Evolutionary conservation across 2,888 invertebrate genomes (phyloP), one percentile per base, ranked within the genome.

Genomic region (Cantharis lateralis): DNA sequence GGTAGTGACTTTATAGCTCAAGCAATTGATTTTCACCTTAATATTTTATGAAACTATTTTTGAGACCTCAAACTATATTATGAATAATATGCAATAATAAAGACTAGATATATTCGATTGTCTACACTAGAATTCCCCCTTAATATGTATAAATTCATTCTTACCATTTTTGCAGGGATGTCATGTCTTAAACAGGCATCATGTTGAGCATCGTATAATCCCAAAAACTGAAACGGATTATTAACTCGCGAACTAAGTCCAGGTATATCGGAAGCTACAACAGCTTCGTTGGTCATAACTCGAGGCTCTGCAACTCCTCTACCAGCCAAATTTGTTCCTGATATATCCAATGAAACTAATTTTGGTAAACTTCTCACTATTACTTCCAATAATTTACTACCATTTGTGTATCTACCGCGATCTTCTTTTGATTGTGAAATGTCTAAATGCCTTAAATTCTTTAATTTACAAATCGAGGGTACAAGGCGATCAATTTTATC

Each of bases 301-400:
- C 89, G 89, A 79, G 89, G 89, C 85, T 91, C 90, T 13, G 93
- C 93, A 24, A 94, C 93, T 68, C 96, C 96, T 72, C 93, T 92
- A 13, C 98, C 97, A 62, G 98, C 97, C 80, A 99, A 90, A 90
- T 99, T 98, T 15, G 98, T 98, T 13, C 98, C 98, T 3, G 98
- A 97, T 85, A 99, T 97, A 88, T 99, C 98, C 82, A 99, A 89
- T 20, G 95, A 95, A 63, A 92, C 92, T 77, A 99, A 89, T 71
- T 92, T 87, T 0, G 95, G 94, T 83, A 99, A 90, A 85, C 90
- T 92, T 71, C 91, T 90, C 11, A 98, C 93, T 61, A 99, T 89
- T 81, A 91, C 90, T 18, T 92, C 89, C 62, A 99, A 89, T 28
- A 93, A 89, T 79, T 91, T 90, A 88, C 95, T 95, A 3, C 96